phyloP scores from a whole-genome alignment of 2,797 vertebrate genomes.

The Artibeus jamaicensis region DNA sequence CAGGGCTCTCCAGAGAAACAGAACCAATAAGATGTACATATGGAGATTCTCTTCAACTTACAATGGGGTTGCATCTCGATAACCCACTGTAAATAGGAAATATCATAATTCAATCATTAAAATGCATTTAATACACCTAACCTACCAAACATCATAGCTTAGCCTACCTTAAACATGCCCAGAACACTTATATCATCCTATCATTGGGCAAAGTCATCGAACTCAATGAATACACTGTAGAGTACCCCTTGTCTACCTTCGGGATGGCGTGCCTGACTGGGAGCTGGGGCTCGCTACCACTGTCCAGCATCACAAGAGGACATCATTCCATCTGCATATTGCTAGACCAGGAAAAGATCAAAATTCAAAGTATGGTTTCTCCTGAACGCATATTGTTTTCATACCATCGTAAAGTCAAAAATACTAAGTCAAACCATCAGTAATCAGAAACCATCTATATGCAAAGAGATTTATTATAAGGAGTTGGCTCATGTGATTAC shows the following conservation, averaged over 20 bases:
- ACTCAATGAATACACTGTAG: not conserved
- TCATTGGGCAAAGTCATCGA: not conserved
- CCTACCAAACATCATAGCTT: not conserved
- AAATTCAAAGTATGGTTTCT: not conserved
- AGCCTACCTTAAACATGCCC: not conserved
- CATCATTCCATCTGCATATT: not conserved
- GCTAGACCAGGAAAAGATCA: not conserved
- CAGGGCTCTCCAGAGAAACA: not conserved
- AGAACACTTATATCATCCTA: not conserved
- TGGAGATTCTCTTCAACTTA: not conserved
- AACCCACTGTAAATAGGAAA: not conserved
- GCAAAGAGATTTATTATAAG: not conserved
- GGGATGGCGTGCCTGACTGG: too few species aligned
- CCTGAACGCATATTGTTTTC: not conserved
- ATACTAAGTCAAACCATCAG: not conserved
- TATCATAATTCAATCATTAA: not conserved
- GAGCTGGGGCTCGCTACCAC: not conserved
- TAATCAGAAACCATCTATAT: not conserved
- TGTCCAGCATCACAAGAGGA: not conserved
- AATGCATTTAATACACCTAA: not conserved
- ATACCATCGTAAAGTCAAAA: not conserved
- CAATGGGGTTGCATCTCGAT: not conserved
- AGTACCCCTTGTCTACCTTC: not conserved
- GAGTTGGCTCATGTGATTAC: not conserved
- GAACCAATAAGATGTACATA: not conserved